These are phyloP conservation scores for Heliconius ismenius DNA, from an alignment of 2,888 invertebrate genomes.

Conservation along the genomic window DNA sequence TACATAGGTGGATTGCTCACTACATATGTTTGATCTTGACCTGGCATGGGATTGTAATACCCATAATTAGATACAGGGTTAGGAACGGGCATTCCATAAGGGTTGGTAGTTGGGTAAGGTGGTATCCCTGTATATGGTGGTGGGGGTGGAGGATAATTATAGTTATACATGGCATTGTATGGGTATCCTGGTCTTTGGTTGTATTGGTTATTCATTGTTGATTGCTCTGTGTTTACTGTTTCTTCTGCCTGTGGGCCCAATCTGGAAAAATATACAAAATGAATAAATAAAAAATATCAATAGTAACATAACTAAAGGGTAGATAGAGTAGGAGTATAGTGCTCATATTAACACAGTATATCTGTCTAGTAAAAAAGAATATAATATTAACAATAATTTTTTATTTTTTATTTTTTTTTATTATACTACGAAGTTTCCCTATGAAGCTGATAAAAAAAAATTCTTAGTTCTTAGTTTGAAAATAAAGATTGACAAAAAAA, in stretches of 20 bases:
- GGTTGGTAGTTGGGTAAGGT: constrained; percentile 61
- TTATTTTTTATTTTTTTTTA: too few species aligned
- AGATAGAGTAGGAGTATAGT: too few species aligned
- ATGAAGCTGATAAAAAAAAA: too few species aligned
- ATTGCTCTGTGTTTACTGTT: constrained; percentile 58
- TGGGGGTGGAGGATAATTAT: constrained; percentile 61
- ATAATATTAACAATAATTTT: too few species aligned
- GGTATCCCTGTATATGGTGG: constrained; percentile 60
- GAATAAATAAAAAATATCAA: not conserved
- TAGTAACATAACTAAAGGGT: not conserved
- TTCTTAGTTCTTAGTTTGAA: too few species aligned
- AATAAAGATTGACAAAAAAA: constrained; percentile 50
- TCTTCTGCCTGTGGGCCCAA: constrained; percentile 74
- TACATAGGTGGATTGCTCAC: constrained; percentile 58
- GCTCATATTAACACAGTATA: too few species aligned
- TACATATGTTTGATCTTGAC: constrained; percentile 54
- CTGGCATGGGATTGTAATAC: constrained; percentile 58
- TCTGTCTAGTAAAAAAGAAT: too few species aligned
- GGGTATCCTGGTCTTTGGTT: constrained; percentile 67
- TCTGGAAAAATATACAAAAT: constrained; percentile 50
- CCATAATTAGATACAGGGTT: constrained; percentile 54
- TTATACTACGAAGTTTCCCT: too few species aligned
- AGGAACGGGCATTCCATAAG: constrained; percentile 66
- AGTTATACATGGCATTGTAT: constrained; percentile 60
- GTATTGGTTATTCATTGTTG: constrained; percentile 72